phyloP scores from a whole-genome alignment of 2,888 invertebrate genomes.

The Caenorhabditis sp. region DNA sequence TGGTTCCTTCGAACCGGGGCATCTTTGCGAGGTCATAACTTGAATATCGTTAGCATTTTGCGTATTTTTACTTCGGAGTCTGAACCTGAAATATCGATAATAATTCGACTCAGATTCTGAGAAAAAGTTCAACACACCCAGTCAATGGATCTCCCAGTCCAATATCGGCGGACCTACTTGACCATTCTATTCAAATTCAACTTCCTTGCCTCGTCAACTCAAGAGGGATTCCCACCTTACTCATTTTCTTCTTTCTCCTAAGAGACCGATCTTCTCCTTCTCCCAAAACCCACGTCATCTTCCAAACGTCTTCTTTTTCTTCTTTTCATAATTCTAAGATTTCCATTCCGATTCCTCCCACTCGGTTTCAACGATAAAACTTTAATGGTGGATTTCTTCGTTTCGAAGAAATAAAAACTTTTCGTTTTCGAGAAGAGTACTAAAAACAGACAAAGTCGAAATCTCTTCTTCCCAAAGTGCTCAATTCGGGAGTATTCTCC shows the following conservation, averaged over 20 bases:
- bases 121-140: too few species aligned
- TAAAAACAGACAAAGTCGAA: slow-evolving; percentile 8
- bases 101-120: too few species aligned
- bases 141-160: too few species aligned
- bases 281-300: slow-evolving; percentile 21
- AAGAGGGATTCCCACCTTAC: slow-evolving; percentile 18
- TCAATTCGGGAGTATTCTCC: slow-evolving; percentile 14
- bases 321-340: slow-evolving; percentile 30
- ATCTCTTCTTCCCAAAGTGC: neutral
- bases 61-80: too few species aligned
- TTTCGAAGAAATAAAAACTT: neutral
- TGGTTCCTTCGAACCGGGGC: too few species aligned
- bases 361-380: slow-evolving; percentile 36
- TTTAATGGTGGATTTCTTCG: slow-evolving; percentile 26
- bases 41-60: too few species aligned
- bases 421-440: neutral
- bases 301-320: neutral
- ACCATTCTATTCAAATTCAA: neutral
- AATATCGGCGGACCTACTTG: slow-evolving; percentile 4
- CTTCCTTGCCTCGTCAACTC: neutral
- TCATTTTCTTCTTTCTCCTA: neutral
- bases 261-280: slow-evolving; percentile 11
- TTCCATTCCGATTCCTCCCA: slow-evolving; percentile 23
- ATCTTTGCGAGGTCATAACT: too few species aligned
- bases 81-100: too few species aligned